Evolutionary conservation across 2,888 invertebrate genomes (phyloP), one percentile per base, ranked within the genome.

Genomic region (Acanthoscelides obtectus): DNA sequence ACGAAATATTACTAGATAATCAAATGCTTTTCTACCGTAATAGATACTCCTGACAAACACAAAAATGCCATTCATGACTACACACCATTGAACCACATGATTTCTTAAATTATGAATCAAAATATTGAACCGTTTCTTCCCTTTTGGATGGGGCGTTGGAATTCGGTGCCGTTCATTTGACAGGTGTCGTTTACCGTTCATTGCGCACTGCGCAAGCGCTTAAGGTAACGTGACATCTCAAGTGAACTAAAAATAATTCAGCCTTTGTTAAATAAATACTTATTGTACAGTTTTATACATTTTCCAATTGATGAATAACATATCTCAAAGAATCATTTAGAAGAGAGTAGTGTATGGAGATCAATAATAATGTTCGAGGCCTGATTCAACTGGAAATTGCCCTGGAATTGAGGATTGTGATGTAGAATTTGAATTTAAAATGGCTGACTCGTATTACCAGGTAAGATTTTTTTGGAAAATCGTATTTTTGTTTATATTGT

Each of bases 361-460:
- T 45, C 45, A 6, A 45, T 17, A 45, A 45, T 45, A 45, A 45
- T 45, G 45, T 45, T 6, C 17, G 45, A 45, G 17, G 45, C 17
- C 45, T 45, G 17, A 12, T 45, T 45, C 45, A 45, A 45, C 45
- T 45, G 1, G 12, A 45, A 12, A 12, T 45, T 45, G 45, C 12
- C 45, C 45, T 45, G 45, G 5, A 45, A 45, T 45, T 45, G 17
- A 45, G 17, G 17, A 45, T 45, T 72, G 75, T 75, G 73, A 75
- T 75, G 75, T 75, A 70, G 73, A 73, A 74, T 76, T 76, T 74
- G 73, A 70, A 75, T 72, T 74, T 88, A 90, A 89, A 86, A 90
- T 90, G 89, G 89, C 89, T 86, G 89, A 90, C 86, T 89, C 89
- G 79, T 89, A 89, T 87, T 89, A 89, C 87, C 89, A 89, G 89